Conservation (phyloP, 2,113 vertebrate genomes). For the Panthera uncia region DNA sequence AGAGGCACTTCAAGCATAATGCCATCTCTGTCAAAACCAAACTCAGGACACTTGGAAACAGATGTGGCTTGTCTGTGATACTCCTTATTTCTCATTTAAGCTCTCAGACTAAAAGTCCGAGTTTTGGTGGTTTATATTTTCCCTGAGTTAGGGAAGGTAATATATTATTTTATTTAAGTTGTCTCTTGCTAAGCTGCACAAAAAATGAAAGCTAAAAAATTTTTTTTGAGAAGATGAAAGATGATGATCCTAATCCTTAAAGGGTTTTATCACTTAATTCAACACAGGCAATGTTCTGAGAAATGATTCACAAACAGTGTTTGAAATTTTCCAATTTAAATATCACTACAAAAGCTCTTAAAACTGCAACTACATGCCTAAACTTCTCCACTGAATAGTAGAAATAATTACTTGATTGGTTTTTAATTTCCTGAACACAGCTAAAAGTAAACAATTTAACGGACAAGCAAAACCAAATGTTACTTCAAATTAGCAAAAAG, state of each 20-base stretch:
- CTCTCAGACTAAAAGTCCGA: background rate
- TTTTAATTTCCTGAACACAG: constrained; percentile 36
- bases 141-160: background rate
- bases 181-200: background rate
- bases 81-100: constrained; percentile 8
- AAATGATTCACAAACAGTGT: background rate
- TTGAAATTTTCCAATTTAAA: background rate
- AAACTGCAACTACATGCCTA: background rate
- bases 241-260: constrained; percentile 1
- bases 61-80: background rate
- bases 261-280: background rate
- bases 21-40: background rate
- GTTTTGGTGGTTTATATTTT: background rate
- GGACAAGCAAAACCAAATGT: background rate
- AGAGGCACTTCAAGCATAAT: background rate
- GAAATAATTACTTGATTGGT: constrained; percentile 11
- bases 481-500: constrained; percentile 25
- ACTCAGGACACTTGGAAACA: constrained; percentile 12
- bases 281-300: background rate
- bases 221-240: background rate
- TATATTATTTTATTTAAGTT: background rate
- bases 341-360: constrained; percentile 25
- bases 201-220: background rate
- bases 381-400: background rate
- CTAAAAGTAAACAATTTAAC: constrained; percentile 12